A percentile compares a stretch with the other conserved stretches of the same genome.
Evolutionary conservation across 2,888 invertebrate species (phyloP).

Genomic region (Tetranychus piercei): DNA sequence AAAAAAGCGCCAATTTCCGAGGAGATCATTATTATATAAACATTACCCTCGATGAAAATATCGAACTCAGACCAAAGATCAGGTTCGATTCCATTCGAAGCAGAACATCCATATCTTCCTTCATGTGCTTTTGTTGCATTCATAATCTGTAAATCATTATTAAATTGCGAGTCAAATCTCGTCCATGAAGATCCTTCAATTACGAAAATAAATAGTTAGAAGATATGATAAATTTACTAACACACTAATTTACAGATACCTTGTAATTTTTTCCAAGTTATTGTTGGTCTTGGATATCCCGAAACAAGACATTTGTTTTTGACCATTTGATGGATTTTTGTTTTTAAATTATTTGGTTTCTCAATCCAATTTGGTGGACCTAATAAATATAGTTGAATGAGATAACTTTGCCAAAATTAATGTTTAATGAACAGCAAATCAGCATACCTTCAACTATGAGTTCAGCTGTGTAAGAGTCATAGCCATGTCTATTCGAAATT

Average conservation of each 20-base stretch:
- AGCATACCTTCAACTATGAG: neutral
- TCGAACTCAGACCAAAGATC: neutral
- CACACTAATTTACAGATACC: neutral
- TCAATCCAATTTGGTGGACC: neutral
- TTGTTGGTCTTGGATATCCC: neutral
- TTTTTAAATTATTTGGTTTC: neutral
- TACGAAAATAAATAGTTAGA: neutral
- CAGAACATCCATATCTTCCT: neutral
- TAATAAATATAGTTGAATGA: neutral
- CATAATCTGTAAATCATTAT: too few species aligned
- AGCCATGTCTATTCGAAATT: slow-evolving; percentile 9
- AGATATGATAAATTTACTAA: neutral
- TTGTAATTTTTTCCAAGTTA: neutral
- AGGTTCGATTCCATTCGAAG: neutral
- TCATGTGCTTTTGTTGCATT: neutral
- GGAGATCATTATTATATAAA: neutral
- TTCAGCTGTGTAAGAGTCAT: neutral
- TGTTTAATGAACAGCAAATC: neutral
- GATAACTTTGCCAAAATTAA: neutral
- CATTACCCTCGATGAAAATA: neutral
- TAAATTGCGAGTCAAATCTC: neutral
- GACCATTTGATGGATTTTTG: neutral
- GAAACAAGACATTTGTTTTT: slow-evolving; percentile 5
- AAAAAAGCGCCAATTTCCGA: too few species aligned
- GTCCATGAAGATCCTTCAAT: neutral